These are phyloP conservation scores for Apus apus DNA, from an alignment of 2,113 vertebrate genomes.

Conservation along the genomic window DNA sequence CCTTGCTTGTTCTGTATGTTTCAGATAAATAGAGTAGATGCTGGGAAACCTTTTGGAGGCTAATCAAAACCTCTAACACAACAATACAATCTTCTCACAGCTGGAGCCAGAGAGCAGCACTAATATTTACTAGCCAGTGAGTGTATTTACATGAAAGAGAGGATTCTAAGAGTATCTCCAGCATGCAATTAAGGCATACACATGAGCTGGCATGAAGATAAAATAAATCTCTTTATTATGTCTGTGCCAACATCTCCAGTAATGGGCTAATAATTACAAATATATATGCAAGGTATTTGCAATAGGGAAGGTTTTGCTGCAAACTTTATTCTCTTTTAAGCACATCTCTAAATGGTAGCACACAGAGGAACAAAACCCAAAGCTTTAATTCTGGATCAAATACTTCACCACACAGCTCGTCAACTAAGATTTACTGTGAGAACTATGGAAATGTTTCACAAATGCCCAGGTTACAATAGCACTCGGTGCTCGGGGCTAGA, in stretches of 20 bases:
- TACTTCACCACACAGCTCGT: background rate
- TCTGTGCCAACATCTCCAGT: constrained; percentile 43
- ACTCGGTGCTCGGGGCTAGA: background rate
- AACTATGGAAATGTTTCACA: background rate
- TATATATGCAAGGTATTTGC: constrained; percentile 15
- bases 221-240: constrained; percentile 56
- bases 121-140: constrained; percentile 67
- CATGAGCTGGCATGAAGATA: constrained; percentile 36
- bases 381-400: background rate
- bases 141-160: constrained; percentile 60
- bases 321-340: constrained; percentile 2
- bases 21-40: constrained; percentile 64
- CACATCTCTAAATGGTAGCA: background rate
- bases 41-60: constrained; percentile 51
- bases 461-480: accelerated
- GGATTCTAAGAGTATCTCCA: constrained; percentile 32
- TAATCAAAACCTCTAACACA: constrained; percentile 68
- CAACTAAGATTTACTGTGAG: background rate
- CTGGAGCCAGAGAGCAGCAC: constrained; percentile 49
- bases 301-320: constrained; percentile 24
- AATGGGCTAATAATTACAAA: constrained; percentile 54
- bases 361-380: background rate
- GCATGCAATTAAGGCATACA: constrained; percentile 63
- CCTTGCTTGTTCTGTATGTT: constrained; percentile 49
- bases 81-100: constrained; percentile 63